These are phyloP conservation scores for Mnemiopsis leidyi DNA, from an alignment of 37 sponge, comb jelly and placozoan genomes.

Conservation along the genomic window DNA sequence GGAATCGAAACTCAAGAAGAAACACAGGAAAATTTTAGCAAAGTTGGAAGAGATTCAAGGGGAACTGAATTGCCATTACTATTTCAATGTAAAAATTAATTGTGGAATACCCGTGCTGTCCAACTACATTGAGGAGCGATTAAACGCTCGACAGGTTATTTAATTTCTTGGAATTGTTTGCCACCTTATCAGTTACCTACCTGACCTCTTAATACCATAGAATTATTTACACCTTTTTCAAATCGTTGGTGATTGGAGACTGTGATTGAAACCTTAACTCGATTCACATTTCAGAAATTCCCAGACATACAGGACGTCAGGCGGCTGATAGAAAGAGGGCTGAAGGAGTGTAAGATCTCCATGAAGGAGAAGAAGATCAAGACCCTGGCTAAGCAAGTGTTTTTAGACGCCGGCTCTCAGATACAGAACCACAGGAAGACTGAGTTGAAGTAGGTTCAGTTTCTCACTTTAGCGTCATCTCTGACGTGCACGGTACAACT, in stretches of 20 bases:
- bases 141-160: conserved; percentile 43
- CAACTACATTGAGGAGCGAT: not conserved
- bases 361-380: conserved; percentile 53
- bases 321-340: not conserved
- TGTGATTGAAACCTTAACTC: not conserved
- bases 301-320: conserved; percentile 44
- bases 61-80: not conserved
- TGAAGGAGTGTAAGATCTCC: not conserved
- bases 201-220: too few species aligned
- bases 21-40: conserved; percentile 27
- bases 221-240: too few species aligned
- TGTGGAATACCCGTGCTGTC: conserved; percentile 38
- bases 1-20: conserved; percentile 60
- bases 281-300: conserved; percentile 38
- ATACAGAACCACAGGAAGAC: conserved; percentile 29
- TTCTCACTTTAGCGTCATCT: too few species aligned
- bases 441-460: conserved; percentile 1
- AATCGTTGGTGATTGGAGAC: too few species aligned
- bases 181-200: not conserved
- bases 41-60: conserved; percentile 58
- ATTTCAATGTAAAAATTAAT: conserved; percentile 21
- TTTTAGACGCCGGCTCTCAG: conserved; percentile 39
- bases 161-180: not conserved
- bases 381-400: conserved; percentile 14
- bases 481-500: too few species aligned